Conservation (phyloP, 2,888 invertebrate genomes). For the Atethmia centrago region DNA sequence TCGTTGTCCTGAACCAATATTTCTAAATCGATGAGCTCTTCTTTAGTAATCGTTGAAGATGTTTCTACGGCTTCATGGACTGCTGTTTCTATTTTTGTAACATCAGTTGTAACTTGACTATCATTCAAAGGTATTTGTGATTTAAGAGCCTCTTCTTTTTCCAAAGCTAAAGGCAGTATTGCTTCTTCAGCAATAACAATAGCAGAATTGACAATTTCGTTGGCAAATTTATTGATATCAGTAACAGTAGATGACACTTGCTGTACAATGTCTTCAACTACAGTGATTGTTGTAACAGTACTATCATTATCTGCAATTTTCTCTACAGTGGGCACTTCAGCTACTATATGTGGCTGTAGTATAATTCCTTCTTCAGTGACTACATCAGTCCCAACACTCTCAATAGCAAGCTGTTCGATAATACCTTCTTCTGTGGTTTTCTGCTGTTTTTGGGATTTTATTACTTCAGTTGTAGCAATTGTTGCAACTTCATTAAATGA, state of each 20-base stretch:
- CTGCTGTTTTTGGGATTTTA: not conserved
- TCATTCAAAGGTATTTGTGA: not conserved
- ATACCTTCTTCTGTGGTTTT: not conserved
- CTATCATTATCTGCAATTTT: not conserved
- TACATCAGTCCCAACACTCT: not conserved
- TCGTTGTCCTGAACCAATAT: not conserved
- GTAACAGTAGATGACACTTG: not conserved
- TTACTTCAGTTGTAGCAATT: not conserved
- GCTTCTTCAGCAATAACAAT: conserved; percentile 7
- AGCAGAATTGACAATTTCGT: not conserved
- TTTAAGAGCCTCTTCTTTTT: conserved; percentile 9
- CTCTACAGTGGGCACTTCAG: not conserved
- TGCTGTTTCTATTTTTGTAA: not conserved
- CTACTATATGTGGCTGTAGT: not conserved
- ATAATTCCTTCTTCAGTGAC: not conserved
- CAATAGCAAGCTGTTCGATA: not conserved
- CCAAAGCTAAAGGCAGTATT: conserved; percentile 6
- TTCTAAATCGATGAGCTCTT: not conserved
- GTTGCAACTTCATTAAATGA: not conserved
- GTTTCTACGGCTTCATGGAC: not conserved
- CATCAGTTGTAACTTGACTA: not conserved
- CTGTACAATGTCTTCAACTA: conserved; percentile 8
- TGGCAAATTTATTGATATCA: not conserved
- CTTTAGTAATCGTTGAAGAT: not conserved
- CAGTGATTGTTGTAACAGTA: not conserved